Evolutionary conservation across 1,140 invertebrate genomes (phyloP), one percentile per base, ranked within the genome.

Genomic region (Epicauta chinensis): DNA sequence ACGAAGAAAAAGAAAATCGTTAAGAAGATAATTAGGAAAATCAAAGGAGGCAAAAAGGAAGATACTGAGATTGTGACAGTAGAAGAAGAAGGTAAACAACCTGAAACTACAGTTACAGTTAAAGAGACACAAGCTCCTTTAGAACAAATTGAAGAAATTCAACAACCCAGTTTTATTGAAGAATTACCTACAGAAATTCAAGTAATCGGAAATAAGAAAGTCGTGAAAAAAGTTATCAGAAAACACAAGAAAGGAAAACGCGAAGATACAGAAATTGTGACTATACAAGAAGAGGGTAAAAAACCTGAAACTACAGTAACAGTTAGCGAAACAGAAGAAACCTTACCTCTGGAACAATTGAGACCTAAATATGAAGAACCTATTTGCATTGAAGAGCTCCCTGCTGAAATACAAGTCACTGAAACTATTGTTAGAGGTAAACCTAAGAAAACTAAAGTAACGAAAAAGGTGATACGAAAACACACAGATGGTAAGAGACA

Each of bases 31-130:
- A 74, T 70, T 9, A 75, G 71, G 43, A 23, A 23, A 23, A 63
- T 63, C 10, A 69, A 69, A 30, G 74, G 71, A 14, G 61, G 62
- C 7, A 73, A 69, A 51, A 56, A 73, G 50, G 66, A 75, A 60
- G 61, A 70, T 3, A 72, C 67, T 2, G 71, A 75, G 62, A 71
- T 73, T 51, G 70, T 72, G 15, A 73, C 74, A 11, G 62, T 72
- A 40, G 67, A 73, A 62, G 69, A 73, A 60, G 71, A 74, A 49
- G 68, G 68, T 23, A 61, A 63, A 15, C 42, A 66, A 59, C 66
- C 67, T 12, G 60, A 52, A 54, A 56, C 55, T 16, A 62, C 53
- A 15, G 59, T 67, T 13, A 36, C 50, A n/a, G 45, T 56, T 45
- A 10, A 41, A 42, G 61, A 62, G 34, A 23, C 1, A 23, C 4